A percentile compares a stretch with the other conserved stretches of the same genome.
phyloP scores from a whole-genome alignment of 2,888 invertebrate species.

The Drosophila nigricruria region DNA sequence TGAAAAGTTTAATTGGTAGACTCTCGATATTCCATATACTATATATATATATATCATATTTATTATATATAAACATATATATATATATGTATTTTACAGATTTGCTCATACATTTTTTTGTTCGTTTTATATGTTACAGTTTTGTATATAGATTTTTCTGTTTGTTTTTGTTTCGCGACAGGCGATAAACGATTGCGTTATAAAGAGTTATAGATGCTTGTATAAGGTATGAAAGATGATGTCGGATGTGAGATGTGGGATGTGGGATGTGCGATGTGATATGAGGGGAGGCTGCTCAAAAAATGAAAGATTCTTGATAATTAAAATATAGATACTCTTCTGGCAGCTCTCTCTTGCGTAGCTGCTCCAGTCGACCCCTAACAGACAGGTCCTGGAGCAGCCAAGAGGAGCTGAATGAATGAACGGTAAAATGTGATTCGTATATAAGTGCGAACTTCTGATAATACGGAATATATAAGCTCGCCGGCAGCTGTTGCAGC shows the following conservation, averaged over 20 bases:
- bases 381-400: neutral
- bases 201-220: neutral
- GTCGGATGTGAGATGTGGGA: no score
- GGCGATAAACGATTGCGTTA: neutral
- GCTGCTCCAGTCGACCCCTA: neutral
- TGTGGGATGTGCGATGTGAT: neutral
- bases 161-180: neutral
- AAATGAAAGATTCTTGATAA: neutral
- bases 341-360: neutral
- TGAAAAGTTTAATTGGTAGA: conserved; percentile 63
- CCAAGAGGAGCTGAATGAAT: neutral
- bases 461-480: neutral
- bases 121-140: neutral
- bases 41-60: neutral
- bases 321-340: neutral
- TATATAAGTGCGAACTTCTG: neutral
- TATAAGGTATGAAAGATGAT: neutral
- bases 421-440: neutral
- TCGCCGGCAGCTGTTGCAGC: no score
- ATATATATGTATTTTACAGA: conserved; percentile 9
- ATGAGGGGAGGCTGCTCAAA: neutral
- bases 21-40: conserved; percentile 41
- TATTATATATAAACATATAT: neutral
- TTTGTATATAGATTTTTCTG: neutral
- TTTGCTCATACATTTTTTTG: neutral